Evolutionary conservation across 2,888 invertebrate genomes (phyloP).

Genomic region (Caenorhabditis sulstoni): DNA sequence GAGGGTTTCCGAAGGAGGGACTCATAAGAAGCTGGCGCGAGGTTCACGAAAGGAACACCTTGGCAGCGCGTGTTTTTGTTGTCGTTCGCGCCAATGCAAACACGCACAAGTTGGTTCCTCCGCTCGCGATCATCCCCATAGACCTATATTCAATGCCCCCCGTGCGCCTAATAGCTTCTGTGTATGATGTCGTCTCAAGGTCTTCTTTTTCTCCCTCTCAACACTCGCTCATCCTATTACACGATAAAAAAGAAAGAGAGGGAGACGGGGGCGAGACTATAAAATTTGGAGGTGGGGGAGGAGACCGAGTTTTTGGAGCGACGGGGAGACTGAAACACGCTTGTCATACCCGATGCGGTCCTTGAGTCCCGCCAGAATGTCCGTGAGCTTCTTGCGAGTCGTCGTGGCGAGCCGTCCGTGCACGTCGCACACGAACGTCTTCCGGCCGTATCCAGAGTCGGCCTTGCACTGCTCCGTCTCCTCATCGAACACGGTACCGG

Average conservation of each 20-base stretch:
- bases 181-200: conserved; percentile 53
- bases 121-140: conserved; percentile 38
- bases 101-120: conserved; percentile 26
- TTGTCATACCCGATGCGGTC: conserved; percentile 65
- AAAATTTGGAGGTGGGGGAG: conserved; percentile 27
- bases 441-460: conserved; percentile 66
- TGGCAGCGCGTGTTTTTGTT: not conserved
- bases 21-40: too few relatives aligned
- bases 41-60: conserved; percentile 1
- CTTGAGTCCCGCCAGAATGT: conserved; percentile 64
- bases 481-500: conserved; percentile 53
- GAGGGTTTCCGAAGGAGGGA: too few relatives aligned
- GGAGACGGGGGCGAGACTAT: conserved; percentile 28
- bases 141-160: conserved; percentile 50
- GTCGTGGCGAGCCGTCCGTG: conserved; percentile 63
- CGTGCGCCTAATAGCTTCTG: conserved; percentile 46
- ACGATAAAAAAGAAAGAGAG: conserved; percentile 24
- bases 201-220: conserved; percentile 34
- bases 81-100: not conserved
- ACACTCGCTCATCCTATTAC: conserved; percentile 43
- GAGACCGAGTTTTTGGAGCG: too few relatives aligned
- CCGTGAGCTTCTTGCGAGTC: conserved; percentile 66
- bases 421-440: conserved; percentile 69
- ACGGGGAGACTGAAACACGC: too few relatives aligned
- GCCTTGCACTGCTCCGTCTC: conserved; percentile 67